Evolutionary conservation across 2,113 vertebrate species (phyloP), one percentile per base, ranked within the genome.

Genomic region (Epinephelus moara): DNA sequence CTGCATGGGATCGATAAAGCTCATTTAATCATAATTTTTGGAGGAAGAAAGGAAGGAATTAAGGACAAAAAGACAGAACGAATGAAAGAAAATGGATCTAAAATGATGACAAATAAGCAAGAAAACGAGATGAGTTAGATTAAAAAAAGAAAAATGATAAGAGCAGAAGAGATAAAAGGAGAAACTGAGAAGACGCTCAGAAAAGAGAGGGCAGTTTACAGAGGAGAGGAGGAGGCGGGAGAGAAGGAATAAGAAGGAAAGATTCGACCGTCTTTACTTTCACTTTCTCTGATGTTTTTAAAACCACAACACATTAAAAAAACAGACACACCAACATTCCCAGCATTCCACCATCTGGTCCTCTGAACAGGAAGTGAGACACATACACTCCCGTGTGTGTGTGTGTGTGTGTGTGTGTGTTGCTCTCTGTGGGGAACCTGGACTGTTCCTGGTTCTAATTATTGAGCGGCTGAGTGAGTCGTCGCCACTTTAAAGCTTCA

Each of bases 311-410:
- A 17, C 11, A 21, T 42, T 23, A 55, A 23, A 23, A 40, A 55
- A 70, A 56, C 17, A 17, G 50, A 59, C 80, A 82, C 87, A 56
- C 68, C 79, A 87, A 90, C 91, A 92, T 91, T 94, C 90, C 87
- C 82, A 55, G 59, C 78, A 92, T 92, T 90, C 91, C 92, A 45
- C 45, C 78, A 85, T 84, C 80, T 81, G 80, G 74, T 70, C 69
- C 53, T 84, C 75, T 4, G 45, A 80, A 82, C 88, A 90, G 84
- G 89, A 89, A 79, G 83, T 80, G 69, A 50, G 53, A 67, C 60
- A 27, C 60, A 10, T 15, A 42, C 59, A 53, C 45, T 23, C 47
- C 53, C 50, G 60, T 81, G 73, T 72, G 77, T 66, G 59, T 60
- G 59, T 77, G 66, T 81, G 59, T 73, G 67, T 55, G 77, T 80